Evolutionary conservation across 2,113 vertebrate species (phyloP).

Genomic region (Rana temporaria): DNA sequence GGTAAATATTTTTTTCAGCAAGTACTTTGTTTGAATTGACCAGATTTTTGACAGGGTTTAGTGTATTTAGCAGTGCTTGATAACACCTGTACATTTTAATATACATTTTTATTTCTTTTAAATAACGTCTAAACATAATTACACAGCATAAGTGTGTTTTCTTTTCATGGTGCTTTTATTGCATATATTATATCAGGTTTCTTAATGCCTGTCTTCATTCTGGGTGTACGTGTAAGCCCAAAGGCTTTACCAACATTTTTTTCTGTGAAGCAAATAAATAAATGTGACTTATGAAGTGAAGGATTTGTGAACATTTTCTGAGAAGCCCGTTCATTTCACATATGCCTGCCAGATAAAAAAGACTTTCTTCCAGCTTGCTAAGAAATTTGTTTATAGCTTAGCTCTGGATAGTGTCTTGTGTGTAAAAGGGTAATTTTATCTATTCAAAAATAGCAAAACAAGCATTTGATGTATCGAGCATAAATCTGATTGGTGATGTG

Average conservation of each 20-base stretch:
- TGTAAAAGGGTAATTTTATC: conserved; percentile 50
- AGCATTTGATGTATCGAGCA: conserved; percentile 46
- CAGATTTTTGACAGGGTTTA: no score
- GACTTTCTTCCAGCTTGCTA: conserved; percentile 44
- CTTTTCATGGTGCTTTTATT: not conserved
- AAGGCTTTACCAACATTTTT: conserved; percentile 4
- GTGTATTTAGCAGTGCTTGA: no score
- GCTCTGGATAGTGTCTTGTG: conserved; percentile 45
- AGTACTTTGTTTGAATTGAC: no score
- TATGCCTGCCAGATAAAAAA: conserved; percentile 54
- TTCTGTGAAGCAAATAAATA: conserved; percentile 33
- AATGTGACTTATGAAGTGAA: conserved; percentile 39
- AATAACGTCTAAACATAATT: no score
- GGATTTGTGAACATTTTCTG: conserved; percentile 32
- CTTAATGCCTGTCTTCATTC: not conserved
- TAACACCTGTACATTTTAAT: no score
- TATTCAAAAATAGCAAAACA: conserved; percentile 52
- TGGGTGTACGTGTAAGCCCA: conserved; percentile 6
- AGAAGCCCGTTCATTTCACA: conserved; percentile 33
- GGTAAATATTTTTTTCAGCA: no score
- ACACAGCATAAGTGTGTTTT: no score
- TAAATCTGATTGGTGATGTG: conserved; percentile 38
- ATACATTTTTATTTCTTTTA: no score
- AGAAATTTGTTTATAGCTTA: conserved; percentile 48
- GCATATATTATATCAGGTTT: not conserved